Evolutionary conservation across 2,888 invertebrate species (phyloP), one percentile per base, ranked within the genome.

Genomic region (Gymnocheta viridis): DNA sequence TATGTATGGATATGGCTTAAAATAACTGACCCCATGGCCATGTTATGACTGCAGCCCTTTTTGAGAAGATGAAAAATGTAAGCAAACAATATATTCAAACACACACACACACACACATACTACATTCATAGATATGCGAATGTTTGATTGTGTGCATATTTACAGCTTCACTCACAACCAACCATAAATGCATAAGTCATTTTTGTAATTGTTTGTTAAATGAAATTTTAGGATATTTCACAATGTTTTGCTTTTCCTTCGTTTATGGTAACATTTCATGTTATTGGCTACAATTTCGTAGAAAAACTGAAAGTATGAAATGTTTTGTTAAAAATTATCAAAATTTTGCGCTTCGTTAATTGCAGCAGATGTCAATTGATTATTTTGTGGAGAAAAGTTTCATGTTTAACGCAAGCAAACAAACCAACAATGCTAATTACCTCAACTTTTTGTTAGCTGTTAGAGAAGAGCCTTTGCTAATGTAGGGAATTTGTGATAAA

Each of bases 341-440:
- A 88, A 90, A 90, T 88, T 89, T 89, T 89, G 87, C 89, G 90
- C 89, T 90, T 89, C 89, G 90, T 86, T 90, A 90, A 90, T 90
- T 90, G 87, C 85, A 82, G 86, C 89, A 89, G 88, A 89, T 89
- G 90, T 81, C 86, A 85, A 83, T 86, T 83, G 83, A 79, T 82
- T 82, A 70, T 64, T 74, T 81, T 79, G 70, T 22, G 7, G 17
- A 32, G 22, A 5, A 44, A 5, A 29, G 32, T 51, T 22, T 14
- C 38, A 49, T 60, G 27, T 69, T 44, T 35, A 9, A 51, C 17
- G 62, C 19, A 47, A 27, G 47, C 66, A 64, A 73, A 81, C 77
- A 73, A 62, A 44, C 77, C 77, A 84, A 84, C 77, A 81, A 73
- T 81, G 84, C 84, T 84, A 84, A 81, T 84, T 81, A 84, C 62